These are phyloP conservation scores for Vidua macroura DNA, from an alignment of 2,113 vertebrate genomes.

Conservation along the genomic window DNA sequence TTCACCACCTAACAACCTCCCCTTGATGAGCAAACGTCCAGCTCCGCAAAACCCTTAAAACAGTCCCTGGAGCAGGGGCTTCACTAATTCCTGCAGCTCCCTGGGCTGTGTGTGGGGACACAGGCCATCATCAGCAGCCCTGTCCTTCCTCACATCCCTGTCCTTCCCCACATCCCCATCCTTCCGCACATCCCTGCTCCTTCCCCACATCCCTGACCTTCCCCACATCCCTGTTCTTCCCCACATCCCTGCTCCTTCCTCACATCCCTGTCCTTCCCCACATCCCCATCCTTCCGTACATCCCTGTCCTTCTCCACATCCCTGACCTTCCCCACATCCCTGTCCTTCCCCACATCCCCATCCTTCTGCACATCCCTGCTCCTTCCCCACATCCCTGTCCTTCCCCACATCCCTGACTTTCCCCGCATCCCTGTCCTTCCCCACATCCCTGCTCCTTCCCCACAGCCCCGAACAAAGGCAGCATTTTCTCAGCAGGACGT, in stretches of 20 bases:
- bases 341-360: not conserved
- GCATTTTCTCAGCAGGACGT: constrained; percentile 34
- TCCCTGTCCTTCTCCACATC: accelerated
- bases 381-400: too few species aligned
- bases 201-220: not conserved
- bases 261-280: not conserved
- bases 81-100: not conserved
- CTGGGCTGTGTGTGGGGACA: not conserved
- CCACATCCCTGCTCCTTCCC: too few species aligned
- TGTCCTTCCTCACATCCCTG: not conserved
- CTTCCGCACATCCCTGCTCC: not conserved
- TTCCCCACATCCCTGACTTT: accelerated
- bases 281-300: not conserved
- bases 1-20: not conserved
- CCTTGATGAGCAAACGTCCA: not conserved
- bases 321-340: not conserved
- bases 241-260: not conserved
- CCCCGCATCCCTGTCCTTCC: not conserved
- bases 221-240: not conserved
- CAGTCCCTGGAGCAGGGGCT: not conserved
- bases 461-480: not conserved
- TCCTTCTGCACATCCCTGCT: not conserved
- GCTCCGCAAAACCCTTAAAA: not conserved
- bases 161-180: not conserved
- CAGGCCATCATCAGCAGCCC: not conserved